phyloP scores from a whole-genome alignment of 2,888 invertebrate genomes.

The Leptopilina myrica region DNA sequence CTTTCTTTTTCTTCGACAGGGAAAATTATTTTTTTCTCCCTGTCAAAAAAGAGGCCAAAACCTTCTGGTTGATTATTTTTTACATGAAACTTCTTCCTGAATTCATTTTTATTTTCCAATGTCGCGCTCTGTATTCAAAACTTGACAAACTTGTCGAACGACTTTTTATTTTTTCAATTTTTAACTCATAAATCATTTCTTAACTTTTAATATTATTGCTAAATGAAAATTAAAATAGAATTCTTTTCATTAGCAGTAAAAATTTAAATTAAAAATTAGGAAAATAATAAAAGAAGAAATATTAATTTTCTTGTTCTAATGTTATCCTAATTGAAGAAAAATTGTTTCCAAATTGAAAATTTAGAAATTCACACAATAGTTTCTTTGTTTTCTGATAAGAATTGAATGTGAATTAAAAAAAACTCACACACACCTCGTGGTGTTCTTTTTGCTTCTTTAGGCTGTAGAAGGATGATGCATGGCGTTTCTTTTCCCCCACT shows the following conservation, averaged over 20 bases:
- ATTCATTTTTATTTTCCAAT: neutral
- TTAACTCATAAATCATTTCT: neutral
- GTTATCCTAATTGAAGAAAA: too few species aligned
- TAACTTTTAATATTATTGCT: too few species aligned
- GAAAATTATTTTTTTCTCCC: neutral
- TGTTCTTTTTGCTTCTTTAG: slow-evolving; percentile 73
- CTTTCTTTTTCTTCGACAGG: too few species aligned
- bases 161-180: slow-evolving; percentile 4
- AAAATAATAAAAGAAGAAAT: too few species aligned
- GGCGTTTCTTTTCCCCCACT: slow-evolving; percentile 67
- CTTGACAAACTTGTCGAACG: slow-evolving; percentile 11
- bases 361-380: neutral
- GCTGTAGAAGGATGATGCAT: slow-evolving; percentile 75
- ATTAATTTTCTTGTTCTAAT: too few species aligned
- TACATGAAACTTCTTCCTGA: neutral
- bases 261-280: too few species aligned
- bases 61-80: neutral
- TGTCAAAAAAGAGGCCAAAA: slow-evolving; percentile 6
- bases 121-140: neutral
- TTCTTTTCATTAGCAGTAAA: too few species aligned
- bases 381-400: slow-evolving; percentile 9
- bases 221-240: neutral
- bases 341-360: neutral
- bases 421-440: slow-evolving; percentile 70
- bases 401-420: neutral